These are phyloP conservation scores for Euzophera pinguis DNA, from an alignment of 2,888 invertebrate genomes.

Conservation along the genomic window DNA sequence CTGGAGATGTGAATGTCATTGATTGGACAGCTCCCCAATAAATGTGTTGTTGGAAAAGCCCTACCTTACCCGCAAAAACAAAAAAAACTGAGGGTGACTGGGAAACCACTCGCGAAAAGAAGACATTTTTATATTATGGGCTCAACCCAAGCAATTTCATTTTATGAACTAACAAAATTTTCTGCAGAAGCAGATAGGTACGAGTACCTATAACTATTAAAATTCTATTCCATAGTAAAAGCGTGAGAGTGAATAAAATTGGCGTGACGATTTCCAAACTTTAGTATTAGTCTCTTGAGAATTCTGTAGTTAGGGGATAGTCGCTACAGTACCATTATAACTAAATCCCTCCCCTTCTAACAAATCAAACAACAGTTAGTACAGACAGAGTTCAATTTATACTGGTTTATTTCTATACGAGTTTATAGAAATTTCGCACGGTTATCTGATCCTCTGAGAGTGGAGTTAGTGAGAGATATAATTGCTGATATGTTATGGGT, in stretches of 20 bases:
- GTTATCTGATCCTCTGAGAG: constrained; percentile 50
- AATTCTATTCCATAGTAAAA: constrained; percentile 15
- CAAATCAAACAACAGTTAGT: background rate
- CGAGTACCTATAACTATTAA: background rate
- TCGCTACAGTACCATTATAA: constrained; percentile 26
- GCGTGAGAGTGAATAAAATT: constrained; percentile 55
- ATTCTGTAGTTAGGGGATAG: constrained; percentile 35
- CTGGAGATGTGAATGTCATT: too few relatives aligned
- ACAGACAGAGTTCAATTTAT: background rate
- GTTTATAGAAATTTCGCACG: constrained; percentile 50
- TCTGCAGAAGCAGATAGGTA: too few relatives aligned
- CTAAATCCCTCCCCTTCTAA: constrained; percentile 26
- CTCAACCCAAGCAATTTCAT: too few relatives aligned
- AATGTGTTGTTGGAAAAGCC: too few relatives aligned
- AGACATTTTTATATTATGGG: too few relatives aligned
- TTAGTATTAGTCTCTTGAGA: constrained; percentile 55
- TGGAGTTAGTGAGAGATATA: constrained; percentile 39
- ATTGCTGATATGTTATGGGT: constrained; percentile 40
- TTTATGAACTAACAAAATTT: too few relatives aligned
- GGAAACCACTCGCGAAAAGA: too few relatives aligned
- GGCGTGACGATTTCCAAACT: constrained; percentile 56
- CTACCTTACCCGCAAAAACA: too few relatives aligned
- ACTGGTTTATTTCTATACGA: background rate
- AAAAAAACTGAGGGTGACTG: too few relatives aligned
- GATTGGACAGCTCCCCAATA: too few relatives aligned